Conservation (phyloP, 2,797 vertebrate species). For the Bradypus variegatus region DNA sequence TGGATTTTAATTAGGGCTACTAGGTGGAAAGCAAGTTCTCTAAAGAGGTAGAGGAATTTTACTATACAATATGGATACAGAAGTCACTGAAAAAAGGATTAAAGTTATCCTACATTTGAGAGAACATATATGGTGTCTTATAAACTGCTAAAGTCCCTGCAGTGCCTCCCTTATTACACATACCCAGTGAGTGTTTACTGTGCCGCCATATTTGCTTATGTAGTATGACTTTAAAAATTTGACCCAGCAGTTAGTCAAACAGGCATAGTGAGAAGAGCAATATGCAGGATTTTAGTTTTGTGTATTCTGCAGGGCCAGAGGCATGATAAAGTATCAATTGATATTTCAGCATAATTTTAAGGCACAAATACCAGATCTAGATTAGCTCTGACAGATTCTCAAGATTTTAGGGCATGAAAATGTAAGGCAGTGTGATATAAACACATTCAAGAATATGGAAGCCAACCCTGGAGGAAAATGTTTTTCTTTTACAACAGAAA, state of each 20-base stretch:
- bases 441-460: constrained; percentile 39
- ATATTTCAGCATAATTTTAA: constrained; percentile 54
- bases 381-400: constrained; percentile 45
- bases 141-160: not conserved
- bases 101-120: not conserved
- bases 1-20: not conserved
- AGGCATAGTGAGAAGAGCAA: not conserved
- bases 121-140: not conserved
- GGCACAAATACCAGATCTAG: constrained; percentile 43
- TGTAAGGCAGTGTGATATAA: constrained; percentile 36
- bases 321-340: constrained; percentile 21
- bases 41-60: not conserved
- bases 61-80: not conserved
- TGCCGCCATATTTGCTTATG: not conserved
- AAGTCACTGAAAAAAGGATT: not conserved
- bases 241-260: not conserved
- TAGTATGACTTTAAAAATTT: not conserved
- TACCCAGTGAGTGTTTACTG: not conserved
- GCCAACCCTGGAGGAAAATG: constrained; percentile 24
- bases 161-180: not conserved
- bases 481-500: constrained; percentile 49
- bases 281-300: not conserved
- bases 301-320: not conserved
- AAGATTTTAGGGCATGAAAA: constrained; percentile 36
- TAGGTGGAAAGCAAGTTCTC: not conserved